Percentiles rank a stretch among this genome's conserved stretches.
These are phyloP conservation scores for Mesocricetus auratus DNA, from an alignment of 2,113 vertebrate species.

Conservation along the genomic window DNA sequence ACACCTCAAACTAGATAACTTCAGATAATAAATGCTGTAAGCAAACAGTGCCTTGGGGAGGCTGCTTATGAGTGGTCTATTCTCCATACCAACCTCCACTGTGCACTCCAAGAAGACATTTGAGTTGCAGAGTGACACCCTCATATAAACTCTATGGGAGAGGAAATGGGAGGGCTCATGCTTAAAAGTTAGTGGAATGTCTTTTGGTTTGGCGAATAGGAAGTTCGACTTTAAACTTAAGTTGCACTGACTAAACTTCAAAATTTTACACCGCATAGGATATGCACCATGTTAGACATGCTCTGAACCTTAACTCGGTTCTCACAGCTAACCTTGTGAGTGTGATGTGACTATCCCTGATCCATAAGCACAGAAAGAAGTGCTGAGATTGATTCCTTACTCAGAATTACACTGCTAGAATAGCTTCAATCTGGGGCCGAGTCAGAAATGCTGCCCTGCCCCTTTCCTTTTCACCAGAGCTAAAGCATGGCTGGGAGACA, in stretches of 20 bases:
- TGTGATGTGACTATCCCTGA: neutral
- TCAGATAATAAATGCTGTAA: slow-evolving; percentile 13
- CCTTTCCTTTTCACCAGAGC: slow-evolving; percentile 15
- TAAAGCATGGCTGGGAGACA: neutral
- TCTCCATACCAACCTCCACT: neutral
- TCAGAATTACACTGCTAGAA: neutral
- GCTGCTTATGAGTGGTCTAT: neutral
- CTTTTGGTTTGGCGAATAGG: neutral
- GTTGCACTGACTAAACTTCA: neutral
- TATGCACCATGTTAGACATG: neutral
- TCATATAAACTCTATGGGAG: neutral
- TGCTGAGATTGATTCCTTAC: neutral
- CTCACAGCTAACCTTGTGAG: neutral
- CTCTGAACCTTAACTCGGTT: neutral
- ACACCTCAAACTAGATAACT: neutral
- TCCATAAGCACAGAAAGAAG: slow-evolving; percentile 12
- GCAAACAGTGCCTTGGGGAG: neutral
- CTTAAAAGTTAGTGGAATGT: neutral
- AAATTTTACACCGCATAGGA: neutral
- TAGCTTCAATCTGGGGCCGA: neutral
- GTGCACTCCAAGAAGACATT: neutral
- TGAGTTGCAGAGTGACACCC: neutral
- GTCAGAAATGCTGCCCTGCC: neutral
- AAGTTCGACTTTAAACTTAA: slow-evolving; percentile 12
- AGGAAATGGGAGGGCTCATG: neutral